Percentiles rank a stretch among this genome's conserved stretches.
These are phyloP conservation scores for Pyrocoelia pectoralis DNA, from an alignment of 2,888 invertebrate genomes.

Conservation along the genomic window DNA sequence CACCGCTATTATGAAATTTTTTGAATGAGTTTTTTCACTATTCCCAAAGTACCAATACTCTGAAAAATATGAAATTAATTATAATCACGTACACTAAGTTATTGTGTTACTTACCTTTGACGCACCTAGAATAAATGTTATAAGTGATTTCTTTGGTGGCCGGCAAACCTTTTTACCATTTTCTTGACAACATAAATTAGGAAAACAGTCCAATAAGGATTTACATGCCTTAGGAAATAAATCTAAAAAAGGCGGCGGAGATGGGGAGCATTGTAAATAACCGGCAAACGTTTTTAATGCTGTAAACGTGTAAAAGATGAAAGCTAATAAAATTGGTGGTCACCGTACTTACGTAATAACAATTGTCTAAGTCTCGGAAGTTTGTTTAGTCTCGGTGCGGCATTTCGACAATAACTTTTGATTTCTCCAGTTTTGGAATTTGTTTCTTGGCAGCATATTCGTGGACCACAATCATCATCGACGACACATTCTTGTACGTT, in stretches of 20 bases:
- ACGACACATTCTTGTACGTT: conserved; percentile 73
- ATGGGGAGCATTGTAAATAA: conserved; percentile 77
- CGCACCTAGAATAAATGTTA: conserved; percentile 71
- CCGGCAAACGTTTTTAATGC: conserved; percentile 61
- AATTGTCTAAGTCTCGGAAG: conserved; percentile 71
- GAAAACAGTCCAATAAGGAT: conserved; percentile 78
- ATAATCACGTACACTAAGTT: background rate
- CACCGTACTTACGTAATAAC: conserved; percentile 66
- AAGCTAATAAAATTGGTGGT: conserved; percentile 14
- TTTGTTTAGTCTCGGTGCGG: conserved; percentile 70
- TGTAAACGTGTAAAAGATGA: no score
- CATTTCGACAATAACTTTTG: conserved; percentile 75
- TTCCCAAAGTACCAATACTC: background rate
- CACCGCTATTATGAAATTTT: background rate
- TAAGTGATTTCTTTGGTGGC: conserved; percentile 75
- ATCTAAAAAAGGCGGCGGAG: conserved; percentile 73
- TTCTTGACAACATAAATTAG: conserved; percentile 82
- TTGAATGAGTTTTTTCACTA: background rate
- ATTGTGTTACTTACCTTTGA: conserved; percentile 61
- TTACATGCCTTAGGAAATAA: conserved; percentile 75
- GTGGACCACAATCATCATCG: conserved; percentile 77
- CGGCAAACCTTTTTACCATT: conserved; percentile 75
- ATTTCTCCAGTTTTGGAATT: conserved; percentile 55
- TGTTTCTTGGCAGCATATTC: conserved; percentile 77
- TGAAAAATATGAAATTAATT: background rate